phyloP scores from a whole-genome alignment of 2,888 invertebrate genomes.

The Plebejus argus region DNA sequence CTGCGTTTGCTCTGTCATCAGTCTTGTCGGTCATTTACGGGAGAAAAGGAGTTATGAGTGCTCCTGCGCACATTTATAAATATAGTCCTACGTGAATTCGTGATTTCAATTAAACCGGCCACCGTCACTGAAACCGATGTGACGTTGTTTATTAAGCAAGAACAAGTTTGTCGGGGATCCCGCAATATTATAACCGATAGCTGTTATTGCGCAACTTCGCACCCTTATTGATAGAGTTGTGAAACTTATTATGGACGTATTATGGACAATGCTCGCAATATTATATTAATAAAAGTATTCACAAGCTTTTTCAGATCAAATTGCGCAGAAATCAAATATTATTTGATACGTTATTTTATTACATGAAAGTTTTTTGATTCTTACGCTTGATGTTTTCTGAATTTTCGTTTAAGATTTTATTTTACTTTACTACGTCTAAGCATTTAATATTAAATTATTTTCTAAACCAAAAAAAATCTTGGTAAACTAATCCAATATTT shows the following conservation, averaged over 20 bases:
- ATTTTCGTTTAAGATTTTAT: too few species aligned
- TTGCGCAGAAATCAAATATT: slow-evolving; percentile 3
- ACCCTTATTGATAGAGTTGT: slow-evolving; percentile 76
- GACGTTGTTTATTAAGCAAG: slow-evolving; percentile 47
- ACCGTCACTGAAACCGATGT: not conserved
- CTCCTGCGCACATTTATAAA: not conserved
- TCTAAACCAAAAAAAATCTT: too few species aligned
- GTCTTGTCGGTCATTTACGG: not conserved
- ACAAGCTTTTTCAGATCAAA: slow-evolving; percentile 15
- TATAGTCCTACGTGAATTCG: not conserved
- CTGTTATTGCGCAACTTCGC: slow-evolving; percentile 73
- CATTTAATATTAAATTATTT: too few species aligned
- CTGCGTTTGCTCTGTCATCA: too few species aligned
- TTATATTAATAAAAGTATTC: slow-evolving; percentile 42
- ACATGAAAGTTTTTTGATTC: not conserved
- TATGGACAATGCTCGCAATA: slow-evolving; percentile 57
- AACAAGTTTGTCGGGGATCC: slow-evolving; percentile 56
- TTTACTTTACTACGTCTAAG: too few species aligned
- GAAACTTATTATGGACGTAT: slow-evolving; percentile 72
- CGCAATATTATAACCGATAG: slow-evolving; percentile 62
- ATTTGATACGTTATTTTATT: not conserved
- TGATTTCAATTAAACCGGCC: not conserved
- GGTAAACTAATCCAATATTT: too few species aligned
- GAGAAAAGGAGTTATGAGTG: not conserved
- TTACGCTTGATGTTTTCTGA: too few species aligned